Percentiles rank a stretch among this genome's conserved stretches.
phyloP scores from a whole-genome alignment of 1,140 invertebrate genomes.

The Bradynema listronoti region DNA sequence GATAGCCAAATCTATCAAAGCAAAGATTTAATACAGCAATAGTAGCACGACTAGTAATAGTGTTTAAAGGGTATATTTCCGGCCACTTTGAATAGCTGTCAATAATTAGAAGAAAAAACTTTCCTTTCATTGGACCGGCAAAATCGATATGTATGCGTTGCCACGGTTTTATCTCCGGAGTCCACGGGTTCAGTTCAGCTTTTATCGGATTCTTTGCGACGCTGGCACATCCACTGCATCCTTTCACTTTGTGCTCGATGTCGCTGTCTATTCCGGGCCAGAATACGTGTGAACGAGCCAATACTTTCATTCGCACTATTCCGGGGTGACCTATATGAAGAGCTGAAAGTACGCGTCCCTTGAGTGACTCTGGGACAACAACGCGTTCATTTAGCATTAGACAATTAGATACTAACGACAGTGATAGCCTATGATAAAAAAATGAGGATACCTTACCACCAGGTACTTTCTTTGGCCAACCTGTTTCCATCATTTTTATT shows the following conservation, averaged over 20 bases:
- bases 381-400: constrained; percentile 53
- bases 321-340: constrained; percentile 62
- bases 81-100: too few relatives aligned
- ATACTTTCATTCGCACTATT: constrained; percentile 62
- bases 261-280: constrained; percentile 19
- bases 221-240: neutral
- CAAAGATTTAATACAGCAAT: too few relatives aligned
- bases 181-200: constrained; percentile 11
- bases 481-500: neutral
- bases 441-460: too few relatives aligned
- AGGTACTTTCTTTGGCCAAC: neutral
- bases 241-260: constrained; percentile 10
- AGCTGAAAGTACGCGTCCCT: constrained; percentile 54
- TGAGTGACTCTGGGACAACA: constrained; percentile 59
- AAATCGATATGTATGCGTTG: constrained; percentile 15
- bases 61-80: too few relatives aligned
- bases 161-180: constrained; percentile 12
- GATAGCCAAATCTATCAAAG: too few relatives aligned
- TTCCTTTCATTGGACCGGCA: constrained; percentile 8
- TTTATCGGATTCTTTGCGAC: constrained; percentile 10
- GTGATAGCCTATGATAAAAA: too few relatives aligned
- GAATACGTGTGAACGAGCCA: constrained; percentile 57
- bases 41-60: too few relatives aligned
- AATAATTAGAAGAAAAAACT: too few relatives aligned
- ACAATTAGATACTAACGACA: neutral